Conservation (phyloP, 2,888 invertebrate genomes). For the Nomada flava region DNA sequence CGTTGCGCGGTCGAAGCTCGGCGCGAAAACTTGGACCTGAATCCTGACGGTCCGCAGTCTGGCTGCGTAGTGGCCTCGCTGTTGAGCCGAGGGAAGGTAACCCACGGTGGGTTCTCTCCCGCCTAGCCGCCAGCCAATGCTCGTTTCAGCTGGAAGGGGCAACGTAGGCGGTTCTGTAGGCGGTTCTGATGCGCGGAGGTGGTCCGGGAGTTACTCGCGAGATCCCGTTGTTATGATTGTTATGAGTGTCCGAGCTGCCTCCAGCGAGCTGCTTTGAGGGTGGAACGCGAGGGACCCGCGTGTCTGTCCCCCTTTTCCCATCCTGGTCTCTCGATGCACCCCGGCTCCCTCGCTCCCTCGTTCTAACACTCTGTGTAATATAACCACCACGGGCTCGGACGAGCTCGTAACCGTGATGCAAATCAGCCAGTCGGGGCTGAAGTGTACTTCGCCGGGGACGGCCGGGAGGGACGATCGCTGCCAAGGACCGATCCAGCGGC, state of each 20-base stretch:
- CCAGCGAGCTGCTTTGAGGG: slow-evolving; percentile 74
- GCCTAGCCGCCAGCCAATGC: slow-evolving; percentile 60
- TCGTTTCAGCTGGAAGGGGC: slow-evolving; percentile 57
- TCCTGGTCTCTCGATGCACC: slow-evolving; percentile 19
- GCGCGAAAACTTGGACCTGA: slow-evolving; percentile 76
- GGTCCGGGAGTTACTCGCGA: slow-evolving; percentile 82
- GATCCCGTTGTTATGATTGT: slow-evolving; percentile 83
- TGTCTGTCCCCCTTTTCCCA: slow-evolving; percentile 63
- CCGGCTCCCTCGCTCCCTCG: slow-evolving; percentile 53
- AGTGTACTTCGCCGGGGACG: slow-evolving; percentile 67
- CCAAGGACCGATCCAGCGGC: slow-evolving; percentile 60
- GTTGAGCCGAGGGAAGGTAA: slow-evolving; percentile 71
- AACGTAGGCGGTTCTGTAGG: slow-evolving; percentile 73
- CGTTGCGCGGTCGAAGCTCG: slow-evolving; percentile 75
- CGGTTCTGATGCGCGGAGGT: slow-evolving; percentile 83
- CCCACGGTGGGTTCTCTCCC: slow-evolving; percentile 70
- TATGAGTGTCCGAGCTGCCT: slow-evolving; percentile 83
- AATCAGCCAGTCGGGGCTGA: slow-evolving; percentile 77
- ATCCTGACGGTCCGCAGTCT: slow-evolving; percentile 84
- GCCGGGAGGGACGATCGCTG: slow-evolving; percentile 68
- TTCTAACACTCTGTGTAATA: slow-evolving; percentile 66
- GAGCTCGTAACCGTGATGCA: slow-evolving; percentile 82
- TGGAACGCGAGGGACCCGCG: slow-evolving; percentile 70
- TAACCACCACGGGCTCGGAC: slow-evolving; percentile 78
- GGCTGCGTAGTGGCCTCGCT: slow-evolving; percentile 83